Evolutionary conservation across 2,797 vertebrate species (phyloP), one percentile per base, ranked within the genome.

Genomic region (Coracias cyanogaster): DNA sequence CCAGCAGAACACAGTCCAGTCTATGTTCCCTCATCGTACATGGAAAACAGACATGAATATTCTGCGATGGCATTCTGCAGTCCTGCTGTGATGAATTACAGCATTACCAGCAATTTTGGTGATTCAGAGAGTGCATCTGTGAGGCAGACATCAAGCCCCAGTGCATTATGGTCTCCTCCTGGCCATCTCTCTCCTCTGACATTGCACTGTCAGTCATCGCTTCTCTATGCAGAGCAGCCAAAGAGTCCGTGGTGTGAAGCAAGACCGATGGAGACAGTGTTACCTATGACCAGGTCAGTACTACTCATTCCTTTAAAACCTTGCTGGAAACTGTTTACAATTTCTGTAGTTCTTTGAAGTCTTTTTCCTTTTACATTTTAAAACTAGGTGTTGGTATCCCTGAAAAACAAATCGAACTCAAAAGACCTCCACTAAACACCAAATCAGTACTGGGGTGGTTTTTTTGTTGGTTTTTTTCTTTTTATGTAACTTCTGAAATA

Each of bases 1-100:
- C 88, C 97, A 67, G 93, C 98, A 97, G 99, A 99, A n/a, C 96
- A 97, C 37, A 98, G 98, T 43, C 94, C 99, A 1, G 89, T 99
- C 67, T 99, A 98, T 86, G 98, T 99, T 72, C 99, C 99, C 18
- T 98, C 99, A 4, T 99, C 98, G 1, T 99, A 99, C 52, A 77
- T 98, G 31, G 99, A 99, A 70, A 98, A 89, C 86, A 97, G 93
- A 60, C 98, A 98, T 3, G 99, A 99, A 6, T 99, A 98, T 54
- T 85, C 98, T 7, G 90, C 98, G 1, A 96, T 99, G 96, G 94
- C 98, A 0, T 99, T 99, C 98, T 99, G 98, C 82, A 97, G 98
- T 91, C 98, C 99, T 1, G 97, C 98, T 1, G 21, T 99, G 96
- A 96, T 99, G 90, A 98, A 98, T 90, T 99, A 99, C 78, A 85